A percentile compares a stretch with the other conserved stretches of the same genome.
Evolutionary conservation across 2,113 vertebrate species (phyloP).

Genomic region (Oreochromis tanganicae): DNA sequence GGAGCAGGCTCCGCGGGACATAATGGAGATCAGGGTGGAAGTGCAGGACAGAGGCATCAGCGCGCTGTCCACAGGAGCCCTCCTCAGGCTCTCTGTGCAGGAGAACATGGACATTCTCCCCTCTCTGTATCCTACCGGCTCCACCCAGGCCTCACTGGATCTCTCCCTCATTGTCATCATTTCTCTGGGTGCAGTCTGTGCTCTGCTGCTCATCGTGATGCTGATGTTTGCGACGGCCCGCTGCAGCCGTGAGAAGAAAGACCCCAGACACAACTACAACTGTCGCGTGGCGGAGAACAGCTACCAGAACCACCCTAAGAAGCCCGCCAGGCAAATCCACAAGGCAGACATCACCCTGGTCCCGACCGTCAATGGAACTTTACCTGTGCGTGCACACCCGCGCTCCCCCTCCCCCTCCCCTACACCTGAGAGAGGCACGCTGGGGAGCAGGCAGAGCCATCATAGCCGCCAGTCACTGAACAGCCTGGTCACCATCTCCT

Average conservation of each 20-base stretch:
- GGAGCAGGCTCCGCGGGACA: slow-evolving; percentile 72
- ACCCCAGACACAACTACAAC: slow-evolving; percentile 89
- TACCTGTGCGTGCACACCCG: slow-evolving; percentile 89
- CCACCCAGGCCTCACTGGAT: slow-evolving; percentile 79
- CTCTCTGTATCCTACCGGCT: slow-evolving; percentile 76
- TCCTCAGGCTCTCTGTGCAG: slow-evolving; percentile 77
- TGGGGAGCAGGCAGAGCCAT: slow-evolving; percentile 89
- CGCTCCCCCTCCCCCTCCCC: slow-evolving; percentile 88
- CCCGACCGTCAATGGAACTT: slow-evolving; percentile 86
- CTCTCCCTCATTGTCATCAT: slow-evolving; percentile 94
- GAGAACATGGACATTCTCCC: slow-evolving; percentile 78
- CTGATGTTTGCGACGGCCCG: slow-evolving; percentile 87
- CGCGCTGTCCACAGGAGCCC: slow-evolving; percentile 79
- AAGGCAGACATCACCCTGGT: slow-evolving; percentile 96
- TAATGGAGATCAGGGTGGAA: slow-evolving; percentile 82
- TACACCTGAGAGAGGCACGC: slow-evolving; percentile 83
- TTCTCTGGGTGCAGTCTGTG: slow-evolving; percentile 88
- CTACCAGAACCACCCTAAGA: slow-evolving; percentile 96
- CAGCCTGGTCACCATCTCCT: slow-evolving; percentile 96
- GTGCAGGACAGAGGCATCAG: slow-evolving; percentile 88
- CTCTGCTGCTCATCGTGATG: slow-evolving; percentile 88
- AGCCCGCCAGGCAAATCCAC: slow-evolving; percentile 94
- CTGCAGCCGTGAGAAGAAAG: slow-evolving; percentile 92
- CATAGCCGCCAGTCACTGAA: slow-evolving; percentile 95
- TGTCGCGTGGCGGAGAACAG: slow-evolving; percentile 91